Conservation (phyloP, 2,888 invertebrate species). For the Adelphocoris suturalis region DNA sequence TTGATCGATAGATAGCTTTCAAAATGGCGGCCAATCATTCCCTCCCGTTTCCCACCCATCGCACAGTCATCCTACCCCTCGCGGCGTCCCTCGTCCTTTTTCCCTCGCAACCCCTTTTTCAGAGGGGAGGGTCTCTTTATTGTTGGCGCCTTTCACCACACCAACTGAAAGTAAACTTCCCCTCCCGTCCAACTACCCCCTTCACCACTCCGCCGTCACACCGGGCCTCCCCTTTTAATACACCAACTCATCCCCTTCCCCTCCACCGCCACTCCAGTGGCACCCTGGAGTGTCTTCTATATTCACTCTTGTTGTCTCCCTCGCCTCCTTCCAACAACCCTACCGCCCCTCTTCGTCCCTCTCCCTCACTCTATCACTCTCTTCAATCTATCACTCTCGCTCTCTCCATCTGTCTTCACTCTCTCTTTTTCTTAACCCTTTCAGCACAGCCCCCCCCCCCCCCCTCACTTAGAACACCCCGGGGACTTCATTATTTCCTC, state of each 20-base stretch:
- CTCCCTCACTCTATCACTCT: background rate
- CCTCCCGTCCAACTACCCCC: background rate
- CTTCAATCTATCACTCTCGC: no score
- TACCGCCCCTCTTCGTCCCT: background rate
- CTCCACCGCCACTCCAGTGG: background rate
- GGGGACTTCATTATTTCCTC: background rate
- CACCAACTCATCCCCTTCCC: conserved; percentile 15
- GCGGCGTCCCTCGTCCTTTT: background rate
- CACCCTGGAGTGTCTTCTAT: conserved; percentile 29
- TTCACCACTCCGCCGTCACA: background rate
- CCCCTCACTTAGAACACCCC: background rate
- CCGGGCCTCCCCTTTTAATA: background rate
- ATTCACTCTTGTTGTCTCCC: background rate
- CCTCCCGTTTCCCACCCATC: conserved; percentile 24
- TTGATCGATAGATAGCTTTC: conserved; percentile 67
- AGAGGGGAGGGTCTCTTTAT: conserved; percentile 50
- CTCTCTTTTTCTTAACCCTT: background rate
- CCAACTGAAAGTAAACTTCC: conserved; percentile 49
- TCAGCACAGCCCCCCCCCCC: background rate
- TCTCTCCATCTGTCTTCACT: background rate
- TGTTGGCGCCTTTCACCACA: conserved; percentile 63
- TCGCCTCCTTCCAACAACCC: background rate
- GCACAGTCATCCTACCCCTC: conserved; percentile 29
- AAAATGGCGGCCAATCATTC: conserved; percentile 66
- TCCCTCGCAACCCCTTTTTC: background rate